phyloP scores from a whole-genome alignment of 2,113 vertebrate genomes.

The Brachirus orientalis region DNA sequence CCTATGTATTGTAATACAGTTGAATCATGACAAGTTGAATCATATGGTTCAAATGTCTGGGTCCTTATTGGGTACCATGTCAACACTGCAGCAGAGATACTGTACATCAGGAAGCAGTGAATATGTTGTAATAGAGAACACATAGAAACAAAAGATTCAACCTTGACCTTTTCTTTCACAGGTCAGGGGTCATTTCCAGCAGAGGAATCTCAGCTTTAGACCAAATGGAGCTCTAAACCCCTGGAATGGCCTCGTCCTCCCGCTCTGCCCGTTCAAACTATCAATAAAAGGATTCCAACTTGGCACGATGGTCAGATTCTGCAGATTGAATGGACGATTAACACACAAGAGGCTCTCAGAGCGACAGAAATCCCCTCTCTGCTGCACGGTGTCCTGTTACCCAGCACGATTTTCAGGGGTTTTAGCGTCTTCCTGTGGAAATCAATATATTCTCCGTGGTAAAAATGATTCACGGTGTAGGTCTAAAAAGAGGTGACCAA shows the following conservation, averaged over 20 bases:
- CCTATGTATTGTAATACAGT: no score
- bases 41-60: no score
- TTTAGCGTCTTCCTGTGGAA: constrained; percentile 95
- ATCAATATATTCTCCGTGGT: constrained; percentile 92
- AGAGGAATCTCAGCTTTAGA: constrained; percentile 21
- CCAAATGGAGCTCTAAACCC: constrained; percentile 20
- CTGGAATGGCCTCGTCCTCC: constrained; percentile 42
- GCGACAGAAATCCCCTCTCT: constrained; percentile 87
- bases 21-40: no score
- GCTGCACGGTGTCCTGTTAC: constrained; percentile 87
- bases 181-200: constrained; percentile 28
- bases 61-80: no score
- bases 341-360: constrained; percentile 87
- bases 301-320: constrained; percentile 66
- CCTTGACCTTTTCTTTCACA: constrained; percentile 2
- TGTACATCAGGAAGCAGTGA: no score
- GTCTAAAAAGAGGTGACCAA: constrained; percentile 72
- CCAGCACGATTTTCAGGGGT: constrained; percentile 87
- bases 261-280: constrained; percentile 42
- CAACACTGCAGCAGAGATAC: no score
- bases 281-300: constrained; percentile 65
- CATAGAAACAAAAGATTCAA: not conserved
- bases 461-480: constrained; percentile 90
- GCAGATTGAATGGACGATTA: constrained; percentile 77
- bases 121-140: not conserved